A percentile compares a stretch with the other conserved stretches of the same genome.
These are phyloP conservation scores for Vidua chalybeata DNA, from an alignment of 2,113 vertebrate genomes.

Conservation along the genomic window DNA sequence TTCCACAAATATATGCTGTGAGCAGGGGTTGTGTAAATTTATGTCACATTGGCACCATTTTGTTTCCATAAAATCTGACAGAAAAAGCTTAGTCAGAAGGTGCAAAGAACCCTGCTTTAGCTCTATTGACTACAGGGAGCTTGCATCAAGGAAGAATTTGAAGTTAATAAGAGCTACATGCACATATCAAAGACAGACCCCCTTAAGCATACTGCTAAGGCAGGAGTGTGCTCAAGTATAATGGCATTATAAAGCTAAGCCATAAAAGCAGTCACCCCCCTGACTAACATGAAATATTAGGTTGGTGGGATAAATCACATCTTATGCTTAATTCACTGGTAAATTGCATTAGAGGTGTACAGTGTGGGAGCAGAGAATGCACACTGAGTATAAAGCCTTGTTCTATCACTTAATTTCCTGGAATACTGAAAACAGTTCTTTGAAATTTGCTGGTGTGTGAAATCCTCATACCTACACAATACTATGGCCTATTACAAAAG, in stretches of 20 bases:
- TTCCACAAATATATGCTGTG: neutral
- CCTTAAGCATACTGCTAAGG: constrained; percentile 20
- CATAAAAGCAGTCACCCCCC: constrained; percentile 37
- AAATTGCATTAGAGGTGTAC: constrained; percentile 59
- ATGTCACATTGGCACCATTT: neutral
- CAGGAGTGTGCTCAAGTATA: neutral
- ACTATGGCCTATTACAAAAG: neutral
- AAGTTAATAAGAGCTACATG: neutral
- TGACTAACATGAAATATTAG: constrained; percentile 63
- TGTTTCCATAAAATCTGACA: neutral
- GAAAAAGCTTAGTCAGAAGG: neutral
- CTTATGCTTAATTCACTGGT: constrained; percentile 62
- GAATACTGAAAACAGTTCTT: constrained; percentile 40
- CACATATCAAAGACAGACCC: constrained; percentile 18
- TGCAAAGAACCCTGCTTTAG: neutral
- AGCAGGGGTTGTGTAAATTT: neutral
- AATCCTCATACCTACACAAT: constrained; percentile 29
- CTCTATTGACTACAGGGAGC: neutral
- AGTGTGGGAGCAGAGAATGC: constrained; percentile 38
- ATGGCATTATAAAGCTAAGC: constrained; percentile 44
- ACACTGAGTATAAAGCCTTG: constrained; percentile 49
- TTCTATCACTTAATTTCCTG: constrained; percentile 43
- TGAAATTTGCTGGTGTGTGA: constrained; percentile 34
- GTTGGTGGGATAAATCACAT: constrained; percentile 57
- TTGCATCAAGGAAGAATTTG: neutral